Conservation (phyloP, 2,888 invertebrate genomes). For the Eumerus sabulonum region DNA sequence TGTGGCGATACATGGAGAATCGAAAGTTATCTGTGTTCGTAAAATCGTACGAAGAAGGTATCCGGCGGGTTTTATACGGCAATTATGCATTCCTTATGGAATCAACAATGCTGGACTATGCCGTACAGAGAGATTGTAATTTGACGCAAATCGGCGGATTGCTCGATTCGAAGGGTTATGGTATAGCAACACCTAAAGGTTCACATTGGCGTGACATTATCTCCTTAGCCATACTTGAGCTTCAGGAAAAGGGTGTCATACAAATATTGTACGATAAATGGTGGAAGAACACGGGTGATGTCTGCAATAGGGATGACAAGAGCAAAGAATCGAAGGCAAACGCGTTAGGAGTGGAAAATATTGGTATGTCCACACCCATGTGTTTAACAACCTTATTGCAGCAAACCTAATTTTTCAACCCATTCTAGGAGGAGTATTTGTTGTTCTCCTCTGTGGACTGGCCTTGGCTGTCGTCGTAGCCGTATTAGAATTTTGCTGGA, state of each 20-base stretch:
- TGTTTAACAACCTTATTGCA: too few relatives aligned
- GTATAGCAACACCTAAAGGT: conserved; percentile 97
- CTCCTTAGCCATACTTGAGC: conserved; percentile 94
- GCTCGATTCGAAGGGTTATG: conserved; percentile 85
- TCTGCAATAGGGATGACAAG: conserved; percentile 91
- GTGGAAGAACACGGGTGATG: conserved; percentile 98
- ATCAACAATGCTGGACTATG: conserved; percentile 97
- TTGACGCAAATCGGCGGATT: conserved; percentile 96
- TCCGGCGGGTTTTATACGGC: conserved; percentile 89
- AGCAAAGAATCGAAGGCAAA: conserved; percentile 96
- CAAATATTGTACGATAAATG: conserved; percentile 97
- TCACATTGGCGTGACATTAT: conserved; percentile 98
- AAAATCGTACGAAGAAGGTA: conserved; percentile 93
- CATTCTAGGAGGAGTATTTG: conserved; percentile 92
- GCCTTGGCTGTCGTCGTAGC: conserved; percentile 95
- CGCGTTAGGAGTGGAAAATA: conserved; percentile 91
- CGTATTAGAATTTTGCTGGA: conserved; percentile 96
- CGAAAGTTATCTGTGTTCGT: conserved; percentile 91
- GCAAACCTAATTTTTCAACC: too few relatives aligned
- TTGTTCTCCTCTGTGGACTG: conserved; percentile 95
- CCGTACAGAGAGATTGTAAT: conserved; percentile 96
- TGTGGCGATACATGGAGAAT: conserved; percentile 97
- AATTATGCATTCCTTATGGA: conserved; percentile 99
- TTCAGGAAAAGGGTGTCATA: conserved; percentile 96
- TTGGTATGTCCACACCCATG: too few relatives aligned